Evolutionary conservation across 2,113 vertebrate species (phyloP).

Genomic region (Verasper variegatus): DNA sequence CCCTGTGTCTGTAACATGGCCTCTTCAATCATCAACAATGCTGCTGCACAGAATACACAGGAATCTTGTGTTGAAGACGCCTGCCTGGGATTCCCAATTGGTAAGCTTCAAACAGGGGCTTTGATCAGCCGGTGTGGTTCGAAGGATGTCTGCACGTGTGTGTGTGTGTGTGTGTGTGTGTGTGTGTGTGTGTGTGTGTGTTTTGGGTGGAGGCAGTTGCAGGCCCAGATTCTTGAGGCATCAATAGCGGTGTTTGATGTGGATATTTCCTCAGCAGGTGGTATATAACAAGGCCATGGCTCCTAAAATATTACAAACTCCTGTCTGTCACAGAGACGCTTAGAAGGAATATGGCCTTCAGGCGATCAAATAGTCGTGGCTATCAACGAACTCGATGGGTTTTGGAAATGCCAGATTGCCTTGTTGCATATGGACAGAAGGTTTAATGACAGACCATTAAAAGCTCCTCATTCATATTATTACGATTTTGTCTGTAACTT

Average conservation of each 20-base stretch:
- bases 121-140: constrained; percentile 61
- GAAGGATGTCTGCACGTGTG: background rate
- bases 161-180: constrained; percentile 5
- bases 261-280: constrained; percentile 70
- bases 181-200: constrained; percentile 14
- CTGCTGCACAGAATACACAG: constrained; percentile 24
- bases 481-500: background rate
- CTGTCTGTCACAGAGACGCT: constrained; percentile 40
- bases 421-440: background rate
- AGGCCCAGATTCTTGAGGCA: constrained; percentile 43
- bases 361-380: background rate
- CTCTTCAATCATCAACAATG: constrained; percentile 1
- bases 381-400: constrained; percentile 1
- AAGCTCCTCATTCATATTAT: background rate
- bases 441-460: background rate
- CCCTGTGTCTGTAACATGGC: constrained; percentile 2
- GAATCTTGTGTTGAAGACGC: constrained; percentile 41
- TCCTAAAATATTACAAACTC: constrained; percentile 62
- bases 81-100: constrained; percentile 45
- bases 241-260: constrained; percentile 73
- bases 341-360: constrained; percentile 20
- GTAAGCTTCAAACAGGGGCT: constrained; percentile 51
- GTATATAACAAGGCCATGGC: constrained; percentile 57
- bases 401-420: background rate
- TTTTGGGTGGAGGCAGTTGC: constrained; percentile 16